These are phyloP conservation scores for Yasuhikotakia modesta DNA, from an alignment of 2,797 vertebrate species.

Conservation along the genomic window DNA sequence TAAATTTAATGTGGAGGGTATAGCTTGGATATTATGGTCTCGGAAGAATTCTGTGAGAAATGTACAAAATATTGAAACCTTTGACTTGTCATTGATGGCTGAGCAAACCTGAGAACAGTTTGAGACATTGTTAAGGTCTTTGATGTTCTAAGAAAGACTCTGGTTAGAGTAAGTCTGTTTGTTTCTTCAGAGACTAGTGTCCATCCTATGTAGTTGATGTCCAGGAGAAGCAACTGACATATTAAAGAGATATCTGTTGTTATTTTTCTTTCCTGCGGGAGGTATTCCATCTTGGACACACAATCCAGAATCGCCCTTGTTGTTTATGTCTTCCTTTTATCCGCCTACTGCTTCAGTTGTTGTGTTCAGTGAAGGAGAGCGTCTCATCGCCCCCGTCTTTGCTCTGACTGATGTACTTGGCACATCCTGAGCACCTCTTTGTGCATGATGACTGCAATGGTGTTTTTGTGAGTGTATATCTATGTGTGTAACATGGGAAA, in stretches of 20 bases:
- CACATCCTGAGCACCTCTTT: conserved; percentile 61
- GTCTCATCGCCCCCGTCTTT: conserved; percentile 56
- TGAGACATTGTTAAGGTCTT: background rate
- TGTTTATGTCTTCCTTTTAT: conserved; percentile 31
- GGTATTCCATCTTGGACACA: conserved; percentile 7
- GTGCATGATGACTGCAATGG: conserved; percentile 60
- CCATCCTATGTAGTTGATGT: too few relatives aligned
- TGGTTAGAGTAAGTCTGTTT: background rate
- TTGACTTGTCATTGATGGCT: too few relatives aligned
- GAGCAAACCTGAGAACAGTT: too few relatives aligned
- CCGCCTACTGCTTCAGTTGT: conserved; percentile 56
- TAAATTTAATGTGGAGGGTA: too few relatives aligned
- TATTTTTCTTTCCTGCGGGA: background rate
- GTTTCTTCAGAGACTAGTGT: too few relatives aligned
- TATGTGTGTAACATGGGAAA: conserved; percentile 61
- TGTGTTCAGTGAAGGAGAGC: conserved; percentile 45
- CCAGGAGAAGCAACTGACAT: background rate
- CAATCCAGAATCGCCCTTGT: background rate
- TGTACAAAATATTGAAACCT: too few relatives aligned
- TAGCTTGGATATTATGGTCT: too few relatives aligned
- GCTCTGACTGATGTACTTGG: conserved; percentile 63
- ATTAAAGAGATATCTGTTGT: background rate
- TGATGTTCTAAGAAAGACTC: background rate
- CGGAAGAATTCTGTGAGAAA: too few relatives aligned
- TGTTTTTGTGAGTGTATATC: conserved; percentile 42